These are phyloP conservation scores for Pegoplata infirma DNA, from an alignment of 2,888 invertebrate species.

Conservation along the genomic window DNA sequence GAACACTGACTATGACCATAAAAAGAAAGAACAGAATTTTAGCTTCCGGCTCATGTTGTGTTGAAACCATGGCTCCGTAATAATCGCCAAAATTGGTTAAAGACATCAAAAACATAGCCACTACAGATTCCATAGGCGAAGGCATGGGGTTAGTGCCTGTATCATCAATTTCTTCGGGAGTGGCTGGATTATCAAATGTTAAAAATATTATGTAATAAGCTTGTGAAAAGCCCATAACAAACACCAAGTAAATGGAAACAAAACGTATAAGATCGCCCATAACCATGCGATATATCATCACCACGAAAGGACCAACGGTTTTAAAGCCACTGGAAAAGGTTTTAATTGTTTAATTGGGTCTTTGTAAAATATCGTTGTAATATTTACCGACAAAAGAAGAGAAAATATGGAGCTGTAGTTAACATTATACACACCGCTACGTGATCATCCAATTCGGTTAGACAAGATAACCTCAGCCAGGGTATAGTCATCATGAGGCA, in stretches of 20 bases:
- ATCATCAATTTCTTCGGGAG: constrained; percentile 90
- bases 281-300: constrained; percentile 99
- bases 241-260: constrained; percentile 96
- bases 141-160: constrained; percentile 91
- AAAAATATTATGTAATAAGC: constrained; percentile 95
- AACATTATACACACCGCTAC: constrained; percentile 96
- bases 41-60: constrained; percentile 92
- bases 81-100: constrained; percentile 97
- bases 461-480: constrained; percentile 89
- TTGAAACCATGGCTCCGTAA: constrained; percentile 92
- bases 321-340: constrained; percentile 90
- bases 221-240: constrained; percentile 97
- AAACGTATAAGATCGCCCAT: constrained; percentile 97
- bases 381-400: constrained; percentile 94
- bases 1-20: constrained; percentile 96
- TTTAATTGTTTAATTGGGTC: no score
- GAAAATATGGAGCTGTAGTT: constrained; percentile 96
- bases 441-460: constrained; percentile 92
- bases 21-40: constrained; percentile 97
- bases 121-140: constrained; percentile 94
- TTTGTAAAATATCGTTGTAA: no score
- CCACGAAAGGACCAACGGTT: constrained; percentile 99
- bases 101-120: constrained; percentile 99
- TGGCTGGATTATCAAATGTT: constrained; percentile 90
- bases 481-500: constrained; percentile 92